Evolutionary conservation across 1,140 invertebrate species (phyloP), one percentile per base, ranked within the genome.

Genomic region (Procambarus virginalis): DNA sequence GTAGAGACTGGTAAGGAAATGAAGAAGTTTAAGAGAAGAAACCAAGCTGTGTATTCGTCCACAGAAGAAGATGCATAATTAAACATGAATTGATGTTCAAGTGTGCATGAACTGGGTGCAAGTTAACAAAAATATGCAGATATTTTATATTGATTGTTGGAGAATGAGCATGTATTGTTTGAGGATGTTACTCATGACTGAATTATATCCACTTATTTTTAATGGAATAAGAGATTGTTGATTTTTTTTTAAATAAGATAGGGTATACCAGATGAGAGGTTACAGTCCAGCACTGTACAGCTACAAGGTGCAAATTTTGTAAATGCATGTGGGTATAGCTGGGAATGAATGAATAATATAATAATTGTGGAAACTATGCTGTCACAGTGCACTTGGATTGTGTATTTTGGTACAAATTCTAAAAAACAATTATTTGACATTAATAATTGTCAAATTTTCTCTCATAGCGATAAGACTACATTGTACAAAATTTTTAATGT

Each of bases 1-100:
- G 64, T 20, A 76, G 73, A 34, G n/a, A 34, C 55, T 55, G 58
- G 17, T 17, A 82, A 83, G 3, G 22, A n/a, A 77, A 82, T 76
- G 22, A 89, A 89, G 68, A 89, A 89, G 46, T 76, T 89, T 46
- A 89, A 89, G 20, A 82, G 86, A 77, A 55, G 86, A 64, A 89
- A 89, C 68, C 70, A 89, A 77, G 79, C 86, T 10, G 81, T 89
- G 64, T 89, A 89, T 45, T 89, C 86, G 58, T 89, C 86, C 10
- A 76, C 86, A 76, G 86, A 89, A 22, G 86, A 89, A 76, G 86
- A 89, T 6, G 34, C 60, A 76, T 89, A 83, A 64, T 68, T 70
- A 49, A 55, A 49, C 12, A 73, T 70, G 45, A 22, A 20, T 48
- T 20, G 4, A 20, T 64, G 46, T 48, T 73, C 34, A 49, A 14